Evolutionary conservation across 1,140 invertebrate species (phyloP), one percentile per base, ranked within the genome.

Genomic region (Bombus consobrinus): DNA sequence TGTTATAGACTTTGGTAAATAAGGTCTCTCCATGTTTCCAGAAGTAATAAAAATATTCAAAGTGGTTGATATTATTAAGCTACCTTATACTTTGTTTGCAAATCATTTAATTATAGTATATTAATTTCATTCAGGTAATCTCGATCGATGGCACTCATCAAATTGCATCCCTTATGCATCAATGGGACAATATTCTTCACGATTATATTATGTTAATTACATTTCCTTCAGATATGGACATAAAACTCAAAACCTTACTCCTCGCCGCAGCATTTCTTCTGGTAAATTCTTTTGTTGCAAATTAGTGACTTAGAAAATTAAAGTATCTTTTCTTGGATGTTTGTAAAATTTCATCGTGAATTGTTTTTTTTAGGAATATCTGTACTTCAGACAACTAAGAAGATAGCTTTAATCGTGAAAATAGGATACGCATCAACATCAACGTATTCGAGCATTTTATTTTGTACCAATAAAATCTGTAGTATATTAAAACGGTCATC

Each of bases 261-360:
- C 86, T 94, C 25, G 94, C 90, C 0, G 93, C 93, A 34, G 84
- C 92, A 12, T 94, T 94, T 81, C 69, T 94, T n/a, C 22, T 94
- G 90, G 94, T 94, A 91, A 90, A 76, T 66, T 41, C 13, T n/a
- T n/a, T 72, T 4, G 0, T 41, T 18, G 3, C 3, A 15, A 71
- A 41, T n/a, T n/a, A n/a, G 12, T n/a, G 10, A 62, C 10, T 62
- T 62, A 28, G 0, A 1, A 28, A 22, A 37, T 69, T 41, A 34
- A 22, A 37, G 5, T 41, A 41, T 9, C 5, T n/a, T 41, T 28
- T 53, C 32, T 4, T 47, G 1, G 34, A 22, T 3, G 2, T 37
- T 34, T 18, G 28, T 6, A 4, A 25, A 37, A 37, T 32, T 12
- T 53, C 18, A 64, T 57, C 22, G 3, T 8, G 5, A 12, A 32